Conservation (phyloP, 1,140 invertebrate genomes). For the Chironomus striatipennis region DNA sequence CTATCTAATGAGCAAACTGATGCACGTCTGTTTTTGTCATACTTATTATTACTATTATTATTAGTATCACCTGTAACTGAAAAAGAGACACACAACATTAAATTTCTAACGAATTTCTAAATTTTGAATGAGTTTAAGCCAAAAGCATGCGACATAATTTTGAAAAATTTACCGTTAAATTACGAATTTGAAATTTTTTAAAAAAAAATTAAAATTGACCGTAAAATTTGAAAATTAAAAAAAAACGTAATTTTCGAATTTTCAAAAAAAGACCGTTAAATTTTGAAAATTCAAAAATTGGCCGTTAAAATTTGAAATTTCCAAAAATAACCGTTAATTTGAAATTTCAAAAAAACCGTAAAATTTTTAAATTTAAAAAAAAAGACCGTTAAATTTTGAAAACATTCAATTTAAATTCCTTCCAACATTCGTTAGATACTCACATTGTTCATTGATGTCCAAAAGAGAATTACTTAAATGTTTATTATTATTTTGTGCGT, state of each 20-base stretch:
- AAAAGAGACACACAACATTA: not conserved
- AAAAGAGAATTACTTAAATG: conserved; percentile 82
- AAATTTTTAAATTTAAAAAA: not conserved
- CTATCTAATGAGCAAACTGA: conserved; percentile 83
- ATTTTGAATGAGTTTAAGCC: not conserved
- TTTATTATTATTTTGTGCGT: conserved; percentile 44
- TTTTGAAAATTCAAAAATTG: not conserved
- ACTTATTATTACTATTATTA: not conserved
- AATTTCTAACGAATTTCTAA: not conserved
- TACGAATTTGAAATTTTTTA: not conserved
- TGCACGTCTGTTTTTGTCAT: conserved; percentile 54
- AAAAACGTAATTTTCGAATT: not conserved
- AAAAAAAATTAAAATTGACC: not conserved
- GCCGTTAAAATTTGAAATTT: not conserved
- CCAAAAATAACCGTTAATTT: not conserved
- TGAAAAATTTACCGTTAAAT: too few species aligned
- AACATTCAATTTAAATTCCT: not conserved
- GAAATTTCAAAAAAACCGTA: not conserved
- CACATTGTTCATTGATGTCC: conserved; percentile 90
- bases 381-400: not conserved
- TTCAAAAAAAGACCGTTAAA: not conserved
- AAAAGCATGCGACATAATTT: not conserved
- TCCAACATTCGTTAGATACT: conserved; percentile 40
- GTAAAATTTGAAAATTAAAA: not conserved
- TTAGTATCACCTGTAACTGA: not conserved